Conservation (phyloP, 2,113 vertebrate genomes). For the Bufo bufo region DNA sequence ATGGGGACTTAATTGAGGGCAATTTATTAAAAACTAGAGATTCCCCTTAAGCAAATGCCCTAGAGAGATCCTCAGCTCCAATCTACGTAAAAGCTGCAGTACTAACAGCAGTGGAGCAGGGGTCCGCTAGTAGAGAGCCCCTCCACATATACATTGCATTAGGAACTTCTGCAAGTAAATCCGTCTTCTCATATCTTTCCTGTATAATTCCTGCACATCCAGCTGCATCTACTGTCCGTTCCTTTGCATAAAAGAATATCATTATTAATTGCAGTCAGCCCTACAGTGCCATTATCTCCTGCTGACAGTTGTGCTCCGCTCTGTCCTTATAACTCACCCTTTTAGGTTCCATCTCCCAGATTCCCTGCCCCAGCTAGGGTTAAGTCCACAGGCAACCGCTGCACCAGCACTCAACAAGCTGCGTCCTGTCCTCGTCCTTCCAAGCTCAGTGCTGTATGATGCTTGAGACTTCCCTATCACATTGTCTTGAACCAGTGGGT, state of each 20-base stretch:
- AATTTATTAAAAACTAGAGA: too few species aligned
- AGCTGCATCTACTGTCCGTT: neutral
- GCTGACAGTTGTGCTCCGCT: neutral
- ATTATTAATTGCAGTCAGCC: neutral
- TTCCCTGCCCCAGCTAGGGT: neutral
- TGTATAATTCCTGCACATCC: neutral
- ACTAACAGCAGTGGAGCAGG: too few species aligned
- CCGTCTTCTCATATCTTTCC: neutral
- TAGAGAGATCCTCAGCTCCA: too few species aligned
- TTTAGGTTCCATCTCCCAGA: conserved; percentile 6
- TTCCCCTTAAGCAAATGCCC: too few species aligned
- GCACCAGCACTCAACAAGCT: neutral
- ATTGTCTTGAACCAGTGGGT: too few species aligned
- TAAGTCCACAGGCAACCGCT: neutral
- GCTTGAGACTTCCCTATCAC: neutral
- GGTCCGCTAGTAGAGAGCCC: neutral
- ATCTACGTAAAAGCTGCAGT: too few species aligned
- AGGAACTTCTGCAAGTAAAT: neutral
- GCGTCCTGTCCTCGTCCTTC: neutral
- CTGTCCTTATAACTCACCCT: neutral
- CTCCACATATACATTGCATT: neutral
- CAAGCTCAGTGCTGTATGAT: neutral
- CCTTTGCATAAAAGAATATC: neutral
- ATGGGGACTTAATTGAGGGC: too few species aligned
- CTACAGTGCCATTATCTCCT: neutral